Evolutionary conservation across 2,797 vertebrate species (phyloP).

Genomic region (Galaxias olidus): DNA sequence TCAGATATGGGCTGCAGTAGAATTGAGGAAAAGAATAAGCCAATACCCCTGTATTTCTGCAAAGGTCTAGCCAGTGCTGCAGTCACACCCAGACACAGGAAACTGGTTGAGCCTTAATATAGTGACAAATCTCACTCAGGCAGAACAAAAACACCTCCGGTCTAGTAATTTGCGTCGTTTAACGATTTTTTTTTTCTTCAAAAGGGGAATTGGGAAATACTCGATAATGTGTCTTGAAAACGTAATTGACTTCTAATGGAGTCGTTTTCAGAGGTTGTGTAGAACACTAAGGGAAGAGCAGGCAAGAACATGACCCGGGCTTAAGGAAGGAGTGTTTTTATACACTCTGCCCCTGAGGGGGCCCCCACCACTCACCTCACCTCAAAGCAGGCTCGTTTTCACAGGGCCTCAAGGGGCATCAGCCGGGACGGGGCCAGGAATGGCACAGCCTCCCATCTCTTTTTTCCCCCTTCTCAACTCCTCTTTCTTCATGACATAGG

Average conservation of each 20-base stretch:
- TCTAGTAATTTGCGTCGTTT: too few species aligned
- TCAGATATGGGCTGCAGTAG: neutral
- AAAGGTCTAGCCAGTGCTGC: neutral
- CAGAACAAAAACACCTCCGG: too few species aligned
- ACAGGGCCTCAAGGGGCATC: slow-evolving; percentile 23
- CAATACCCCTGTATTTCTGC: neutral
- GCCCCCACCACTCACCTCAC: slow-evolving; percentile 43
- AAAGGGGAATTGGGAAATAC: too few species aligned
- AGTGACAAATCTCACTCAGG: too few species aligned
- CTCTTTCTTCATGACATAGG: slow-evolving; percentile 56
- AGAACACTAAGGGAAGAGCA: neutral
- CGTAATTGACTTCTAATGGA: too few species aligned
- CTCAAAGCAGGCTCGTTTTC: slow-evolving; percentile 50
- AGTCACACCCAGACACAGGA: neutral
- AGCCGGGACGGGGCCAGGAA: slow-evolving; percentile 14
- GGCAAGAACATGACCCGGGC: slow-evolving; percentile 3
- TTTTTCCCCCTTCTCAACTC: slow-evolving; percentile 42
- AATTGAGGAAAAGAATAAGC: neutral
- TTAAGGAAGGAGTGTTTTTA: slow-evolving; percentile 16
- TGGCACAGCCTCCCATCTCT: slow-evolving; percentile 28
- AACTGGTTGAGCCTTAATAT: neutral
- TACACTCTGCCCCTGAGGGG: slow-evolving; percentile 21
- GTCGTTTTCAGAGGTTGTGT: too few species aligned
- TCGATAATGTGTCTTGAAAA: too few species aligned
- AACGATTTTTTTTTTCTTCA: too few species aligned